phyloP scores from a whole-genome alignment of 1,140 invertebrate genomes.

The Danaus melanippus region DNA sequence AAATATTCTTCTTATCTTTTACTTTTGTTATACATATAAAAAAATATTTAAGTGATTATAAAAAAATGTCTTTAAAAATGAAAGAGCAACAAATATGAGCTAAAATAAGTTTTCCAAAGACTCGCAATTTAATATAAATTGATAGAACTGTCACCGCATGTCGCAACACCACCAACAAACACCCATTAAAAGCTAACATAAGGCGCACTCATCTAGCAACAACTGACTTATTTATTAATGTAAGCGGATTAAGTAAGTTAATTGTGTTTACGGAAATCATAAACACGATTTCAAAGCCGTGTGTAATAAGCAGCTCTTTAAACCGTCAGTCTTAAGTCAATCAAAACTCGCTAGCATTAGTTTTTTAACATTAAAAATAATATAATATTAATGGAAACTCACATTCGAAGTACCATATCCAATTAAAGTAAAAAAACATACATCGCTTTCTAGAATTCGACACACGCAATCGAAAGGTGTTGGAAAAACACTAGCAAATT shows the following conservation, averaged over 20 bases:
- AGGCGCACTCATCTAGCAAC: too few relatives aligned
- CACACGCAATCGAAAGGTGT: slow-evolving; percentile 66
- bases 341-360: slow-evolving; percentile 13
- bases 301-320: slow-evolving; percentile 20
- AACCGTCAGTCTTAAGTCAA: slow-evolving; percentile 20
- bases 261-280: slow-evolving; percentile 16
- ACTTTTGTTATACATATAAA: too few relatives aligned
- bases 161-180: too few relatives aligned
- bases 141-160: too few relatives aligned
- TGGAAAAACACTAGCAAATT: slow-evolving; percentile 64
- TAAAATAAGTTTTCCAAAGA: too few relatives aligned
- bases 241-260: neutral
- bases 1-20: too few relatives aligned
- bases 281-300: slow-evolving; percentile 16
- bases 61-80: too few relatives aligned
- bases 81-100: too few relatives aligned
- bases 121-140: too few relatives aligned
- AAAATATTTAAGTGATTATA: too few relatives aligned
- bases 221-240: too few relatives aligned
- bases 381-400: slow-evolving; percentile 10
- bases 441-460: slow-evolving; percentile 69
- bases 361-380: slow-evolving; percentile 17
- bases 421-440: slow-evolving; percentile 55
- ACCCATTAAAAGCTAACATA: too few relatives aligned
- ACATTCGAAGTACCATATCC: slow-evolving; percentile 30